Evolutionary conservation across 2,113 vertebrate genomes (phyloP).

Genomic region (Gopherus flavomarginatus): DNA sequence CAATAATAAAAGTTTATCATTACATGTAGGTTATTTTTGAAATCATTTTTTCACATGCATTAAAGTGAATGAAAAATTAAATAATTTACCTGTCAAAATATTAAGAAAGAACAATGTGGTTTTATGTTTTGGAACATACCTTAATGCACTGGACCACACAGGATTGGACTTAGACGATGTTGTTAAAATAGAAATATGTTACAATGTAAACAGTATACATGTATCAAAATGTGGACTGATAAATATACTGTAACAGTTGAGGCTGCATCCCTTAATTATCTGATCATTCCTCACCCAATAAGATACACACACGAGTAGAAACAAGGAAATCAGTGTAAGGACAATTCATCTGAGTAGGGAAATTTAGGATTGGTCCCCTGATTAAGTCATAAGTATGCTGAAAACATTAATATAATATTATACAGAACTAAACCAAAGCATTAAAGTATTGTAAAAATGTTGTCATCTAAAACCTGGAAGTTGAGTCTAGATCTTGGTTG

Average conservation of each 20-base stretch:
- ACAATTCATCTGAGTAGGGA: neutral
- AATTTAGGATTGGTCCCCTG: neutral
- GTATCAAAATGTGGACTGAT: neutral
- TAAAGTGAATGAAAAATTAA: neutral
- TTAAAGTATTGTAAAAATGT: neutral
- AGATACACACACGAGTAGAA: neutral
- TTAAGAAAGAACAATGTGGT: neutral
- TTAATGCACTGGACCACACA: neutral
- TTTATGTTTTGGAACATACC: neutral
- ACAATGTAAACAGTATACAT: neutral
- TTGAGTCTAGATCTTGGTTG: neutral
- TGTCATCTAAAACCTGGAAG: neutral
- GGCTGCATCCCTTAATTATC: neutral
- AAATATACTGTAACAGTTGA: neutral
- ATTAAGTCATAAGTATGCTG: neutral
- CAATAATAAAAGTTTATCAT: neutral
- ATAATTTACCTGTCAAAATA: neutral
- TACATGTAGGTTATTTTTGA: neutral
- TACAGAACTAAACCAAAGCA: neutral
- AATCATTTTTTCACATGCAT: neutral
- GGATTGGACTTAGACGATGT: rapidly evolving
- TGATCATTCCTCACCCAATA: neutral
- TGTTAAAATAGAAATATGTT: neutral
- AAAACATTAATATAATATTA: neutral
- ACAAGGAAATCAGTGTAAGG: too few relatives aligned